A percentile compares a stretch with the other conserved stretches of the same genome.
Evolutionary conservation across 2,888 invertebrate genomes (phyloP).

Genomic region (Coenonympha glycerion): DNA sequence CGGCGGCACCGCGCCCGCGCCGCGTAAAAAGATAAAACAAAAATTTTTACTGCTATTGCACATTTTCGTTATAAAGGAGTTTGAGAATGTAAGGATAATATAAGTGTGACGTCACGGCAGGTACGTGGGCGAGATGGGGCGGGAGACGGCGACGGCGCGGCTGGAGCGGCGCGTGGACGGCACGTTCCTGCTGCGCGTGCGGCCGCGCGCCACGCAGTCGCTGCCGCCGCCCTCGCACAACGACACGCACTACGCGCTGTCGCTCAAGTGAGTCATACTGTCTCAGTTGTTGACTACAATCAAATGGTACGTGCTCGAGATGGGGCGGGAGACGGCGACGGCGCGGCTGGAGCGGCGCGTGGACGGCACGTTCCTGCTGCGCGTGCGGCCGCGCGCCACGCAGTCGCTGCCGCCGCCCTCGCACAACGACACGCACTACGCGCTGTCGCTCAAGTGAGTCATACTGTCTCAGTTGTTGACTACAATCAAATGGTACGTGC

Average conservation of each 20-base stretch:
- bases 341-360: conserved; percentile 83
- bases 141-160: conserved; percentile 83
- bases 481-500: too few relatives aligned
- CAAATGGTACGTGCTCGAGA: conserved; percentile 93
- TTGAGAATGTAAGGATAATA: too few relatives aligned
- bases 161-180: conserved; percentile 87
- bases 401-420: conserved; percentile 33
- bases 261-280: conserved; percentile 84
- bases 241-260: conserved; percentile 87
- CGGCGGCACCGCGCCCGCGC: conserved; percentile 77
- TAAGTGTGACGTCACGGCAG: too few relatives aligned
- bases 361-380: conserved; percentile 90
- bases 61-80: too few relatives aligned
- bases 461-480: too few relatives aligned
- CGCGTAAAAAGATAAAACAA: too few relatives aligned
- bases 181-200: conserved; percentile 88
- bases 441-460: conserved; percentile 85
- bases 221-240: conserved; percentile 34
- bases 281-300: too few relatives aligned
- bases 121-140: conserved; percentile 93
- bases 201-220: conserved; percentile 73
- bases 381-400: conserved; percentile 80
- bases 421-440: conserved; percentile 81
- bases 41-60: too few relatives aligned
- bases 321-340: conserved; percentile 88